Evolutionary conservation across 2,888 invertebrate genomes (phyloP), one percentile per base, ranked within the genome.

Genomic region (Ctena decussata): DNA sequence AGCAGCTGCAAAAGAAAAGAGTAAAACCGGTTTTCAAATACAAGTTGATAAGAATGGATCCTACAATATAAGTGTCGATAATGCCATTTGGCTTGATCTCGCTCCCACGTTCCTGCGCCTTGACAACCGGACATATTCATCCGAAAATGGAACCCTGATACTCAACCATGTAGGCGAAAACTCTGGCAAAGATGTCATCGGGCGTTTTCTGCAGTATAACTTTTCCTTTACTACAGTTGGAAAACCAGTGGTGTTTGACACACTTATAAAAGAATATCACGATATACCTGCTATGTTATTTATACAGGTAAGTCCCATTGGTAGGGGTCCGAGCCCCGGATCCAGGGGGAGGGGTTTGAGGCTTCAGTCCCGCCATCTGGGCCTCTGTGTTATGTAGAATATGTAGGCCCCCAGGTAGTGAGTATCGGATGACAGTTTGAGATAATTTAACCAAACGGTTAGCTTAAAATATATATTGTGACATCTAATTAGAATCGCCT

Each of bases 91-190:
- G 91, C 77, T 92, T 27, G 78, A 72, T 21, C 90, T 81, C 65
- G 91, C 91, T 12, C 90, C 89, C 0, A 87, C 92, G 0, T 92
- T 85, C 76, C 87, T 92, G 60, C 85, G 87, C 39, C 53, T 82
- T 46, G 78, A 90, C 82, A 86, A 88, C 71, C 73, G 73, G 69
- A 91, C 84, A n/a, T 89, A 79, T 80, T 87, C 84, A 30, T 37
- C 80, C 6, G 72, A 65, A 12, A 88, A 90, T 65, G 81, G 83
- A 5, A 79, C 85, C 2, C 77, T 92, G 70, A 81, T 77, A 12
- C 74, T 91, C 24, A 37, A 71, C 15, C 69, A 74, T n/a, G 49
- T 80, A 1, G 69, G 24, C 3, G 72, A n/a, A 3, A 49, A 57
- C 2, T 71, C 49, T 18, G 89, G 87, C 1, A 15, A 15, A 21